Conservation (phyloP, 2,113 vertebrate genomes). For the Miniopterus natalensis region DNA sequence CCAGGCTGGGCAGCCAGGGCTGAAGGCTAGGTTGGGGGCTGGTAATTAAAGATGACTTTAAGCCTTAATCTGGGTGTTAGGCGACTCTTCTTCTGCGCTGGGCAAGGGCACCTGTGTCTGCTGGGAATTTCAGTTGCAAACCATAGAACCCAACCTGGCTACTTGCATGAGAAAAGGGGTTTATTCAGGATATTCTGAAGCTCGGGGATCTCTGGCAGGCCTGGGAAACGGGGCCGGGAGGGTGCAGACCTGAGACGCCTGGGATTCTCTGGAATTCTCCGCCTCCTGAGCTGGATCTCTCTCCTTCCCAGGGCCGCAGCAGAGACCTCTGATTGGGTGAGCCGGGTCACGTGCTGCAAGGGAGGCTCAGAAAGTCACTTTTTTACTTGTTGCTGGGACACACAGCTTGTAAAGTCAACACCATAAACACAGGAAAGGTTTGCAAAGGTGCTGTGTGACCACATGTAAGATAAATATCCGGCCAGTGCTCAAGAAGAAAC, state of each 20-base stretch:
- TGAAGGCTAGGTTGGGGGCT: accelerated
- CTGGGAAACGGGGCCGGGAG: not conserved
- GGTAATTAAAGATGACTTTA: not conserved
- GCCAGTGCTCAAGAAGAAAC: not conserved
- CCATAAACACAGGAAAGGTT: not conserved
- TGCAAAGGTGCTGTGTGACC: not conserved
- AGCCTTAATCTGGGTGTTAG: not conserved
- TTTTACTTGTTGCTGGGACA: not conserved
- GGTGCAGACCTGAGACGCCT: accelerated
- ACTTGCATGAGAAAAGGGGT: not conserved
- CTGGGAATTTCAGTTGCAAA: not conserved
- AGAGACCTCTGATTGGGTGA: not conserved
- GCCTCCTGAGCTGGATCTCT: accelerated
- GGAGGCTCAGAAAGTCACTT: not conserved
- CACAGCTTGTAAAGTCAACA: not conserved
- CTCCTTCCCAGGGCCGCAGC: too few relatives aligned
- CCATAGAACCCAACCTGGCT: not conserved
- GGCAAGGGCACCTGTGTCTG: not conserved
- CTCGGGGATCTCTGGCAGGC: too few relatives aligned
- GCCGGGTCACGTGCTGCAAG: not conserved
- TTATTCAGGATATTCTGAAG: not conserved
- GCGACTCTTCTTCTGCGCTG: not conserved
- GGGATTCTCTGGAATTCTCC: too few relatives aligned
- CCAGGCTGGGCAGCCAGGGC: not conserved
- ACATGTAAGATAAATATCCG: not conserved